Conservation (phyloP, 2,113 vertebrate species). For the Anolis sagrei region DNA sequence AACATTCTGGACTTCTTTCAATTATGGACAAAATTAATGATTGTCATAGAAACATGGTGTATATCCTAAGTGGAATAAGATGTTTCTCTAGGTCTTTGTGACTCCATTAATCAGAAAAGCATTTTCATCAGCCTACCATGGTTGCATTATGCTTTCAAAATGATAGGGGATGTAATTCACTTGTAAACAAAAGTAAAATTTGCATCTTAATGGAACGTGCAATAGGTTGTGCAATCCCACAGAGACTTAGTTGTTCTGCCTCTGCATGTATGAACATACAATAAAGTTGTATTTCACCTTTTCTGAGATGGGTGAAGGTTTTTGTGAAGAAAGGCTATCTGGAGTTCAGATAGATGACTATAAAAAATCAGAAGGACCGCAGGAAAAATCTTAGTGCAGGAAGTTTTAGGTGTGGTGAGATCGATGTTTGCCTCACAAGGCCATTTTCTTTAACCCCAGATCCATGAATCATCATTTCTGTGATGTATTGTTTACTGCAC, state of each 20-base stretch:
- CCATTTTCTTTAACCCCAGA: conserved; percentile 44
- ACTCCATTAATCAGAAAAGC: neutral
- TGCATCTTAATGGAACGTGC: neutral
- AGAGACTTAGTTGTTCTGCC: neutral
- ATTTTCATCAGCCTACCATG: neutral
- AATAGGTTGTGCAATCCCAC: neutral
- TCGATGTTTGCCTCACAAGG: conserved; percentile 45
- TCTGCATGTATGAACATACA: neutral
- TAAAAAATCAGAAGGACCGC: neutral
- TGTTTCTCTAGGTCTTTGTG: neutral
- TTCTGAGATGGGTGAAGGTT: neutral
- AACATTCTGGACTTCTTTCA: neutral
- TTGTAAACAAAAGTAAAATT: neutral
- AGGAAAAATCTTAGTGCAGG: conserved; percentile 31
- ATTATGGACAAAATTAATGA: neutral
- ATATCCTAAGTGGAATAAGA: neutral
- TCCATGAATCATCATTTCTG: conserved; percentile 28
- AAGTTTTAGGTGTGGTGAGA: neutral
- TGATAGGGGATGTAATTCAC: neutral
- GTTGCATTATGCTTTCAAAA: neutral
- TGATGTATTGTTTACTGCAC: neutral
- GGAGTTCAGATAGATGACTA: neutral
- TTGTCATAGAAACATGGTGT: neutral
- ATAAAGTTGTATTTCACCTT: neutral
- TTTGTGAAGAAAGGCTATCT: neutral